Evolutionary conservation across 1,140 invertebrate species (phyloP), one percentile per base, ranked within the genome.

Genomic region (Zaprionus taronus): DNA sequence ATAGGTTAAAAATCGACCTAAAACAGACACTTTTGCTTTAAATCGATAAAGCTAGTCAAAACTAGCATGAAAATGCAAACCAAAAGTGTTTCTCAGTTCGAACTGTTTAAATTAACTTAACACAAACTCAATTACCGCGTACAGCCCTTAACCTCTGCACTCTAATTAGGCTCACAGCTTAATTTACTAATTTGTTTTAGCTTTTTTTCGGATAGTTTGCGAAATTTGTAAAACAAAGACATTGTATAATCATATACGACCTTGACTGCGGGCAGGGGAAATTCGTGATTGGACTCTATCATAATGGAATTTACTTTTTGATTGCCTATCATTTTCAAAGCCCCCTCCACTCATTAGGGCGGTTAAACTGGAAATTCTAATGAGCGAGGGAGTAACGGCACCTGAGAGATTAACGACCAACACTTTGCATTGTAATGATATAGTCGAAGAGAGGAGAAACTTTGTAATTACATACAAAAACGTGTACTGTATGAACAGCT

Each of bases 331-430:
- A 68, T 68, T 68, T 73, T 60, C 55, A 4, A 14, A 5, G 7
- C 14, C 36, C 14, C n/a, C n/a, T 4, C 47, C 11, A 24, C 24
- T 34, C 47, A 61, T 56, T 47, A 56, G 20, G 55, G 38, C 31
- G 41, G 6, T 47, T 47, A 17, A 31, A n/a, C 2, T 51, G 11
- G 63, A 60, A 72, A 61, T 68, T 73, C 12, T 68, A 61, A 73
- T 73, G 36, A 62, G 57, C 17, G 64, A 61, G 71, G 57, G 71
- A 55, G 56, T 61, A 68, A 68, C 65, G 49, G 57, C 71, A 73
- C n/a, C 65, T 68, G 65, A 15, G 31, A 36, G 47, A 51, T 24
- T 24, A 67, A 72, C 41, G 64, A 57, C 61, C 38, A 65, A 57
- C 31, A 58, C 53, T 67, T 41, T 31, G 31, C 44, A 28, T 38